A percentile compares a stretch with the other conserved stretches of the same genome.
Conservation (phyloP, 2,113 vertebrate species). For the Numenius arquata region DNA sequence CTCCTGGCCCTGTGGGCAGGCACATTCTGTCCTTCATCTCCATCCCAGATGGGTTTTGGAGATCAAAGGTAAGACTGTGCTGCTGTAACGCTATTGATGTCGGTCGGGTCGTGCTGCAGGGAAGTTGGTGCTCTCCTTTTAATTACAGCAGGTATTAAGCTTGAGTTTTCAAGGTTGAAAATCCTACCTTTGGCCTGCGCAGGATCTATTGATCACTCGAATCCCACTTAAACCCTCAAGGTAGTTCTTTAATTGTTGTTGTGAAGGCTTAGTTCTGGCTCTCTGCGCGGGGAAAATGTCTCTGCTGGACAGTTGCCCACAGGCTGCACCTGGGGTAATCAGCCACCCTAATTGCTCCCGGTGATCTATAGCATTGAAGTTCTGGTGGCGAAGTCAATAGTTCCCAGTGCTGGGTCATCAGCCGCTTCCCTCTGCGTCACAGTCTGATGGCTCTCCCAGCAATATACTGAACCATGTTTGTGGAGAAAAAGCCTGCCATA, state of each 20-base stretch:
- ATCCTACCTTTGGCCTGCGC: background rate
- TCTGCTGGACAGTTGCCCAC: background rate
- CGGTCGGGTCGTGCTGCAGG: rapidly evolving
- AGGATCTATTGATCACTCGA: background rate
- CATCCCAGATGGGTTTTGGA: background rate
- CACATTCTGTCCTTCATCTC: background rate
- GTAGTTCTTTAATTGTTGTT: background rate
- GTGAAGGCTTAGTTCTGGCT: background rate
- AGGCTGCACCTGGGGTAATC: background rate
- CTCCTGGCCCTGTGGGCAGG: background rate
- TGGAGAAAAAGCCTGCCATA: background rate
- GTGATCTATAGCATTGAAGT: background rate
- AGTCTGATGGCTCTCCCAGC: conserved; percentile 29
- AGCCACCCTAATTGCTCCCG: background rate
- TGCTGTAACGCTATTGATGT: background rate
- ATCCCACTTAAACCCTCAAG: background rate
- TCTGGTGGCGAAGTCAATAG: background rate
- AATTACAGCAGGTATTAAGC: background rate
- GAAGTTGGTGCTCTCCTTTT: background rate
- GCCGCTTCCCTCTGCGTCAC: conserved; percentile 16
- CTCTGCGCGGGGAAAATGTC: background rate
- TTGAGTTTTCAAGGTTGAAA: background rate
- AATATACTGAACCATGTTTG: background rate
- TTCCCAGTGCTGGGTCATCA: background rate
- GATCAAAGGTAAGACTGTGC: background rate